phyloP scores from a whole-genome alignment of 2,888 invertebrate species.

The Baronia brevicornis region DNA sequence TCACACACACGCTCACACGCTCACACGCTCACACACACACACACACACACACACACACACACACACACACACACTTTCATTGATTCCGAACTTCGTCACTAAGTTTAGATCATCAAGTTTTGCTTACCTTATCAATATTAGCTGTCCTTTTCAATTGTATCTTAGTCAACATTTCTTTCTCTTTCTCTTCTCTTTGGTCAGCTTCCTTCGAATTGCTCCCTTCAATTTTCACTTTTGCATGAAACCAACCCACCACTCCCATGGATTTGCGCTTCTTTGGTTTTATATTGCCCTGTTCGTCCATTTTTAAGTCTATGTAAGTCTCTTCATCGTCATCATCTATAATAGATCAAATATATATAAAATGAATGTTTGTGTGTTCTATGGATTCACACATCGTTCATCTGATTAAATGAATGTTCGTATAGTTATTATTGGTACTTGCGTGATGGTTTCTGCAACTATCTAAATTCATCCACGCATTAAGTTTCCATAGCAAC shows the following conservation, averaged over 20 bases:
- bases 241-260: slow-evolving; percentile 46
- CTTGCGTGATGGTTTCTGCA: no score
- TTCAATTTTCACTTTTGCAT: slow-evolving; percentile 44
- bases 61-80: no score
- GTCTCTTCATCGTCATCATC: slow-evolving; percentile 61
- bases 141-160: slow-evolving; percentile 58
- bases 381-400: no score
- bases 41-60: no score
- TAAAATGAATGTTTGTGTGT: background rate
- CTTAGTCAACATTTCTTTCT: slow-evolving; percentile 43
- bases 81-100: no score
- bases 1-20: no score
- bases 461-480: no score
- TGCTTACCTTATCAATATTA: slow-evolving; percentile 55
- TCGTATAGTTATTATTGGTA: no score
- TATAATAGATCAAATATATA: slow-evolving; percentile 17
- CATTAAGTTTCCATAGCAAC: no score
- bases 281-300: slow-evolving; percentile 52
- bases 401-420: no score
- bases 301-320: slow-evolving; percentile 60
- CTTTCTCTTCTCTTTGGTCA: slow-evolving; percentile 20
- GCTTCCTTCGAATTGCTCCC: slow-evolving; percentile 2
- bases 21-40: no score
- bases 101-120: no score
- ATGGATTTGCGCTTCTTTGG: slow-evolving; percentile 39